Conservation (phyloP, 2,888 invertebrate genomes). For the Trichogramma dendrolimi region DNA sequence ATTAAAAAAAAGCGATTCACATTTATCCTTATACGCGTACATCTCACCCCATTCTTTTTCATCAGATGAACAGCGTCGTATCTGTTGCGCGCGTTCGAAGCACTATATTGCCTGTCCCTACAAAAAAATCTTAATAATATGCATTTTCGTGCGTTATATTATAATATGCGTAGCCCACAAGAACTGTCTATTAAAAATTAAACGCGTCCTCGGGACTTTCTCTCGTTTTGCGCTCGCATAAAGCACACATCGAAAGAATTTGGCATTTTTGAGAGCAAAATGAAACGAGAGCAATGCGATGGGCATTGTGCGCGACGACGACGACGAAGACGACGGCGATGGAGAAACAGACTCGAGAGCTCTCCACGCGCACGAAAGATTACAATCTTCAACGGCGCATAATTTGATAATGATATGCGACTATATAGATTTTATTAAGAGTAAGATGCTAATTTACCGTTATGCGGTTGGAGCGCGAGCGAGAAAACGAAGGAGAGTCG, state of each 20-base stretch:
- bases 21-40: not conserved
- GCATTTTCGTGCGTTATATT: constrained; percentile 17
- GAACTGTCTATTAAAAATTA: constrained; percentile 21
- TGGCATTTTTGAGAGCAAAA: too few species aligned
- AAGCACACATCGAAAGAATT: too few species aligned
- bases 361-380: constrained; percentile 34
- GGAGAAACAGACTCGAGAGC: constrained; percentile 1
- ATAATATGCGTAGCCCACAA: not conserved
- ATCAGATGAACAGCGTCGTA: constrained; percentile 16
- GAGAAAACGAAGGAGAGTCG: too few species aligned
- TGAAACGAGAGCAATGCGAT: too few species aligned
- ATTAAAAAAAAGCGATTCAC: too few species aligned
- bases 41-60: constrained; percentile 6
- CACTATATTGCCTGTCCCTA: not conserved
- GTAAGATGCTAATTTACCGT: constrained; percentile 49
- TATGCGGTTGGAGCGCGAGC: constrained; percentile 38
- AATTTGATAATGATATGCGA: constrained; percentile 51
- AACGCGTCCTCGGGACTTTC: constrained; percentile 9
- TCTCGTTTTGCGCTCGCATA: too few species aligned
- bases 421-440: constrained; percentile 43
- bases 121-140: constrained; percentile 17
- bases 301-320: too few species aligned
- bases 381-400: constrained; percentile 46
- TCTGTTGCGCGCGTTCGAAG: not conserved
- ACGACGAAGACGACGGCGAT: not conserved